phyloP scores from a whole-genome alignment of 2,888 invertebrate genomes.

The Pseudeuparius sepicola region DNA sequence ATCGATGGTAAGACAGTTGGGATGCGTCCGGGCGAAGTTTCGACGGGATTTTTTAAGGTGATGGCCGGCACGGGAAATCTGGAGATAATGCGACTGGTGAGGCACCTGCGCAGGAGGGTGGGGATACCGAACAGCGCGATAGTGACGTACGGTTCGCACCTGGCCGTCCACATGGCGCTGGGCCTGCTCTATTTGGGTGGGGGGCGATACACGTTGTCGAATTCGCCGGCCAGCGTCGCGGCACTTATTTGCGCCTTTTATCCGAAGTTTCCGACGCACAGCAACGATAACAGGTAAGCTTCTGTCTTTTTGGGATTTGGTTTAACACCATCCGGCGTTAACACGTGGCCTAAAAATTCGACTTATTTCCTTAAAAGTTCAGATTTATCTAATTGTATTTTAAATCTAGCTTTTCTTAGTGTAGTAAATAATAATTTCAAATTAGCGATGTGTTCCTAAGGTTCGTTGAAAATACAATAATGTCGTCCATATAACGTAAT shows the following conservation, averaged over 20 bases:
- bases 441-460: too few relatives aligned
- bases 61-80: slow-evolving; percentile 93
- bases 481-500: too few relatives aligned
- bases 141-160: slow-evolving; percentile 83
- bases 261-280: slow-evolving; percentile 94
- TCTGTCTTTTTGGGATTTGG: too few relatives aligned
- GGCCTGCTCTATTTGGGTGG: slow-evolving; percentile 92
- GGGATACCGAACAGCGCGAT: slow-evolving; percentile 58
- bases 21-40: not conserved
- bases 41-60: slow-evolving; percentile 46
- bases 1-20: slow-evolving; percentile 55
- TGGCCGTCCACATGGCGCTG: slow-evolving; percentile 91
- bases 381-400: too few relatives aligned
- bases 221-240: slow-evolving; percentile 76
- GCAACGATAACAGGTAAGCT: slow-evolving; percentile 87
- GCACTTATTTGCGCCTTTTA: slow-evolving; percentile 89
- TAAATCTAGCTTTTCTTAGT: too few relatives aligned
- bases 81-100: slow-evolving; percentile 67
- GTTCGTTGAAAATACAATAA: too few relatives aligned
- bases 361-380: too few relatives aligned
- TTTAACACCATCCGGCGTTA: too few relatives aligned
- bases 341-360: too few relatives aligned
- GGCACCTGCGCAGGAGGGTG: slow-evolving; percentile 73
- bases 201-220: slow-evolving; percentile 75
- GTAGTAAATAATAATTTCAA: too few relatives aligned